Conservation (phyloP, 2,888 invertebrate genomes). For the Lapara coniferarum region DNA sequence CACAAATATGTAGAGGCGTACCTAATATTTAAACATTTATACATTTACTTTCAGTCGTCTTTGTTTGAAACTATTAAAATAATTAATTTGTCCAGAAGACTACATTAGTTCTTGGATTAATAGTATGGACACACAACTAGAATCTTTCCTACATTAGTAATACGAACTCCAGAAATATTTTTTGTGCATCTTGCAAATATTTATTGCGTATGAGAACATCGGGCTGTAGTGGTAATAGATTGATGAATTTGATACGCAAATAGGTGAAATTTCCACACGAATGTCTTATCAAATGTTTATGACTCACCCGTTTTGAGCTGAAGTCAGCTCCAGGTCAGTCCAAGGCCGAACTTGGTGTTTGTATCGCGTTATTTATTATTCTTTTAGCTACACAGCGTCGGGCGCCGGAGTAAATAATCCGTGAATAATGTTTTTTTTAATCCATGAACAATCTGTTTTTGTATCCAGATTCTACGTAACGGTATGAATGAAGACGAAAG, state of each 20-base stretch:
- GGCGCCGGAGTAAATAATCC: slow-evolving; percentile 21
- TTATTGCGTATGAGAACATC: slow-evolving; percentile 5
- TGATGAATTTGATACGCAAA: slow-evolving; percentile 11
- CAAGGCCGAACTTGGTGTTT: slow-evolving; percentile 14
- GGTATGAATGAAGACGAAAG: slow-evolving; percentile 21
- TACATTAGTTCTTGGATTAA: not conserved
- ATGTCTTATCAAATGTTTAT: slow-evolving; percentile 18
- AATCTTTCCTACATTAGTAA: not conserved
- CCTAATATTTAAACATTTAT: no score
- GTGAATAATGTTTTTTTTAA: slow-evolving; percentile 19
- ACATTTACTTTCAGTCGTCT: no score
- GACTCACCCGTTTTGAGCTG: slow-evolving; percentile 11
- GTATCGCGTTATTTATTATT: slow-evolving; percentile 18
- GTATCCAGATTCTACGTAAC: slow-evolving; percentile 19
- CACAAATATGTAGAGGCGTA: no score
- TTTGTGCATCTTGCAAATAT: not conserved
- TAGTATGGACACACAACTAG: not conserved
- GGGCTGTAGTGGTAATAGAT: not conserved
- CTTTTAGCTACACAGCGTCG: slow-evolving; percentile 11
- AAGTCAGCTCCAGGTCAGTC: slow-evolving; percentile 2
- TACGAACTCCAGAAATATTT: not conserved
- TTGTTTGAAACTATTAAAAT: no score
- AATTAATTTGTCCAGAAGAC: no score
- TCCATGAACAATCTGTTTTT: slow-evolving; percentile 16
- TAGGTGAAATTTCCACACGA: slow-evolving; percentile 14